Conservation (phyloP, 1,140 invertebrate genomes). For the Plectus sambesii region DNA sequence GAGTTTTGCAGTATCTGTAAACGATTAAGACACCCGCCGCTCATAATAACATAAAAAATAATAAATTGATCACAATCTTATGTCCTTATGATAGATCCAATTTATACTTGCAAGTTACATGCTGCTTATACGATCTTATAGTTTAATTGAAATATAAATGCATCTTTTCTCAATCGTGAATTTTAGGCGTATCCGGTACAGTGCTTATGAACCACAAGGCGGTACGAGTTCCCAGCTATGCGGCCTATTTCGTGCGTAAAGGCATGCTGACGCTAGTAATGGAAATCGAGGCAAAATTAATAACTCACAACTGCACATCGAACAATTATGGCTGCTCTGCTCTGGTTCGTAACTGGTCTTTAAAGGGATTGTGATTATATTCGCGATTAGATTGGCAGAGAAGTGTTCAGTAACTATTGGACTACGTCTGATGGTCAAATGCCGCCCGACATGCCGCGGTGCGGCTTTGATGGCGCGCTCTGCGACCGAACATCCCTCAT, state of each 20-base stretch:
- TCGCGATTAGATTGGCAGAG: slow-evolving; percentile 32
- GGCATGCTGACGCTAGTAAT: slow-evolving; percentile 42
- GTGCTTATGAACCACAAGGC: slow-evolving; percentile 44
- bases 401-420: slow-evolving; percentile 38
- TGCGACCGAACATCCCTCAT: slow-evolving; percentile 41
- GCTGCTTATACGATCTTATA: too few species aligned
- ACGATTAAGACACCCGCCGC: too few species aligned
- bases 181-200: slow-evolving; percentile 37
- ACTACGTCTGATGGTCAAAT: slow-evolving; percentile 31
- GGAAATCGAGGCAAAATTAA: slow-evolving; percentile 33
- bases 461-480: slow-evolving; percentile 40
- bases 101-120: too few species aligned
- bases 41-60: too few species aligned
- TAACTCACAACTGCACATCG: neutral
- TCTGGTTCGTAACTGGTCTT: too few species aligned
- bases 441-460: slow-evolving; percentile 34
- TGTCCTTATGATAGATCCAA: too few species aligned
- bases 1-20: too few species aligned
- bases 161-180: neutral
- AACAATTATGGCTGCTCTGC: slow-evolving; percentile 4
- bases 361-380: neutral
- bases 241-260: slow-evolving; percentile 38
- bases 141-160: slow-evolving; percentile 1
- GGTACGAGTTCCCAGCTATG: slow-evolving; percentile 45
- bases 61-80: too few species aligned